Conservation (phyloP, 2,113 vertebrate species). For the Chamaea fasciata region DNA sequence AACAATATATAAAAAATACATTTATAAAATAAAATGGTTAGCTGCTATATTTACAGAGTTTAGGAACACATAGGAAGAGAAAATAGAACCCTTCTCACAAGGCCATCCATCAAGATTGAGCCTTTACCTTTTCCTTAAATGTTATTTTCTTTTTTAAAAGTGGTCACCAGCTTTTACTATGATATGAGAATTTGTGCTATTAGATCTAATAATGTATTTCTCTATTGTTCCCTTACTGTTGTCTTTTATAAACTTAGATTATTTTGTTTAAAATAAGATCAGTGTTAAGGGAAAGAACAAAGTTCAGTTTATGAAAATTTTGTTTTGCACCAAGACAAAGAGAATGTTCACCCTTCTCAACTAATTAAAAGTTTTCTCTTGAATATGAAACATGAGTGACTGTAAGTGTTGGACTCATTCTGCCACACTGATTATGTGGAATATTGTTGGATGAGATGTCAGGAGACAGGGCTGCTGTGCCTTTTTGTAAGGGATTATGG, state of each 20-base stretch:
- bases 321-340: not conserved
- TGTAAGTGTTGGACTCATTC: not conserved
- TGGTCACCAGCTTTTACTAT: not conserved
- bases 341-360: not conserved
- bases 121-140: not conserved
- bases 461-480: not conserved
- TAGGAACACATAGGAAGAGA: not conserved
- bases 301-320: not conserved
- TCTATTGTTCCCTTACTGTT: not conserved
- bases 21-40: not conserved
- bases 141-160: not conserved
- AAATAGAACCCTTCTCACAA: not conserved
- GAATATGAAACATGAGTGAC: not conserved
- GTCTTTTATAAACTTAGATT: not conserved
- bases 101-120: not conserved
- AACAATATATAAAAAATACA: not conserved
- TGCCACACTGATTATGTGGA: conserved; percentile 2
- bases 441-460: not conserved
- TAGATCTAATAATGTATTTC: not conserved
- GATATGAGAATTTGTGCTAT: not conserved
- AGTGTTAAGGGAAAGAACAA: not conserved
- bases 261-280: not conserved
- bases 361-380: not conserved
- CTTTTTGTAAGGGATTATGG: not conserved
- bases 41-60: not conserved